Conservation (phyloP, 2,113 vertebrate genomes). For the Triplophysa tibetana region DNA sequence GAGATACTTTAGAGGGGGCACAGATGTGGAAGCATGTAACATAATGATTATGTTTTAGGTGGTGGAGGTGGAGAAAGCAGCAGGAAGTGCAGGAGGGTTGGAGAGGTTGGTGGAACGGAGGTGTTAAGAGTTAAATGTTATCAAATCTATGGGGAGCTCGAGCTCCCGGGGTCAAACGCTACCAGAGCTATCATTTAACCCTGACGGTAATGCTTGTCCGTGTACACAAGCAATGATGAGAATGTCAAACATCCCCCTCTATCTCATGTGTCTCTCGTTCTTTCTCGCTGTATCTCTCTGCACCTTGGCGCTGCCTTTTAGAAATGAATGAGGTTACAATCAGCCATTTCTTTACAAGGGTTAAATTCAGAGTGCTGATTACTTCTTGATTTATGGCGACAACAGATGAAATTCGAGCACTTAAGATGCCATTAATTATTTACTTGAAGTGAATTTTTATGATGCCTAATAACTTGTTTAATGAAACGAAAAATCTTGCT, state of each 20-base stretch:
- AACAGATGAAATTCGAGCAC: not conserved
- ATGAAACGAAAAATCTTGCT: conserved; percentile 1
- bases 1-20: not conserved
- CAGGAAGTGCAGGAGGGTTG: not conserved
- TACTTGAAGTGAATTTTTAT: conserved; percentile 13
- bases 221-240: not conserved
- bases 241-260: not conserved
- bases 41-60: conserved; percentile 12
- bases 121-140: not conserved
- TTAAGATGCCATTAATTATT: conserved; percentile 9
- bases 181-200: conserved; percentile 1
- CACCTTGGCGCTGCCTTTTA: not conserved
- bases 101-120: not conserved
- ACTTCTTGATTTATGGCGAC: conserved; percentile 17
- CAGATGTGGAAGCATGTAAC: not conserved
- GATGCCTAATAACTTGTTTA: conserved; percentile 12
- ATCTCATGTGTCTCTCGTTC: not conserved
- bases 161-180: not conserved
- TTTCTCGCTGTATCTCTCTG: not conserved
- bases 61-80: not conserved
- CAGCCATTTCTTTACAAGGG: not conserved
- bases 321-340: conserved; percentile 4
- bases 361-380: conserved; percentile 1
- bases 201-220: not conserved
- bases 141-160: not conserved